Evolutionary conservation across 1,140 invertebrate genomes (phyloP), one percentile per base, ranked within the genome.

Genomic region (Brachystomella parvula): DNA sequence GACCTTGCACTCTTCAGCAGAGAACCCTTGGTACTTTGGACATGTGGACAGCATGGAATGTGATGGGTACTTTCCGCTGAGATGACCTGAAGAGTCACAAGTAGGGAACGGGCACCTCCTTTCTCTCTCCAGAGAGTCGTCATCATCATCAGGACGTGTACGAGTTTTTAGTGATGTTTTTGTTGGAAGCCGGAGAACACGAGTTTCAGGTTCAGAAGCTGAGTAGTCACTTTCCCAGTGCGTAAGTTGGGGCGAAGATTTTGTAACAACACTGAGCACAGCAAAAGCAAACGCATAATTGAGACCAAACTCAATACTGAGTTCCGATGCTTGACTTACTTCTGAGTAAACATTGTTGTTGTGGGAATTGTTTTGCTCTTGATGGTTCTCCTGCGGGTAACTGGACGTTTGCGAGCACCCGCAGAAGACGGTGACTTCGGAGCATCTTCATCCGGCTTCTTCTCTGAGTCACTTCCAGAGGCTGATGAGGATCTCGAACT

Each of bases 1-100:
- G 71, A 87, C 89, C 79, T 88, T 86, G 76, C 92, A 95, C 77
- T 89, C 87, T 66, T 87, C 86, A 15, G 84, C 79, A 17, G 89
- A 89, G 65, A 93, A 92, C 79, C 96, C 93, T 65, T 65, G 67
- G 44, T 71, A 73, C 33, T 68, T 72, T 15, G 71, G 66, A 58
- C 68, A 74, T 44, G 67, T 71, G 15, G 58, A 57, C 28, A 68
- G 66, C 65, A 69, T 66, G 19, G 1, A 69, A 64, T 69, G 69
- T n/a, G 62, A 64, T 30, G 67, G 58, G 76, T 77, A 78, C n/a
- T 75, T 75, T n/a, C 88, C 88, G 76, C 86, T 86, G 9, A 96
- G 80, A 81, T 96, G 93, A 64, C 94, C 94, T 29, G 79, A 78
- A 26, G 93, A 96, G 77, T 96, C 89, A 77, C 94, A 97, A 2